These are phyloP conservation scores for Cololabis saira DNA, from an alignment of 2,113 vertebrate species.

Conservation along the genomic window DNA sequence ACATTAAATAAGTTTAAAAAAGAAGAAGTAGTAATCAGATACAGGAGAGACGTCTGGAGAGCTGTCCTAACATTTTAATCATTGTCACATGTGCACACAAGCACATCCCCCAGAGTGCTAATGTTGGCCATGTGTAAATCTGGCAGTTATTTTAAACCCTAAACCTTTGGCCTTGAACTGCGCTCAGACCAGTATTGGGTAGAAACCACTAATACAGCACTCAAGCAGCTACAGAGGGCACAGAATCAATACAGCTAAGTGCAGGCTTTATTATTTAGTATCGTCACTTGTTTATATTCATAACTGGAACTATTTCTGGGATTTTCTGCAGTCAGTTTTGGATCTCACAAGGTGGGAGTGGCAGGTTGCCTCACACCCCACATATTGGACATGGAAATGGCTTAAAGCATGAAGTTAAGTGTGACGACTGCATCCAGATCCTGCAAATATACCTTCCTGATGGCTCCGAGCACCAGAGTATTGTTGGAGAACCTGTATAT, in stretches of 20 bases:
- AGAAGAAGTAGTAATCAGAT: background rate
- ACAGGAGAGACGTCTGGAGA: background rate
- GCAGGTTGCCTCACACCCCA: slow-evolving; percentile 20
- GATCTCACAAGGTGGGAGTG: slow-evolving; percentile 2
- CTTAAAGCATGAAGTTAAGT: slow-evolving; percentile 23
- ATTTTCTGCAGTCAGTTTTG: background rate
- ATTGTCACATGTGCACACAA: slow-evolving; percentile 3
- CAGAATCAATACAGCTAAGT: slow-evolving; percentile 34
- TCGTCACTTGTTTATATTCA: slow-evolving; percentile 6
- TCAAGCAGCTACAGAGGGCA: slow-evolving; percentile 14
- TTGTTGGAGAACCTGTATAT: slow-evolving; percentile 42
- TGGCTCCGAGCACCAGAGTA: slow-evolving; percentile 39
- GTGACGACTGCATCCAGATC: slow-evolving; percentile 28
- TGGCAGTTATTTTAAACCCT: slow-evolving; percentile 53
- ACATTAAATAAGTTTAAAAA: background rate
- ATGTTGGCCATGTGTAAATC: slow-evolving; percentile 62
- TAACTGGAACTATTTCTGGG: slow-evolving; percentile 9
- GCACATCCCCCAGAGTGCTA: slow-evolving; percentile 27
- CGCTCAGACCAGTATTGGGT: slow-evolving; percentile 26
- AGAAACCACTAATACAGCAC: slow-evolving; percentile 29
- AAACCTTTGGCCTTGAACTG: slow-evolving; percentile 56
- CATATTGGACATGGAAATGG: slow-evolving; percentile 20
- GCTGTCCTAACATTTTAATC: slow-evolving; percentile 10
- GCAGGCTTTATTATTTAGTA: background rate
- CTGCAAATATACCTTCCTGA: slow-evolving; percentile 18